Base-by-base conservation (phyloP, 1,140 invertebrate genomes). In the Maniola jurtina region DNA sequence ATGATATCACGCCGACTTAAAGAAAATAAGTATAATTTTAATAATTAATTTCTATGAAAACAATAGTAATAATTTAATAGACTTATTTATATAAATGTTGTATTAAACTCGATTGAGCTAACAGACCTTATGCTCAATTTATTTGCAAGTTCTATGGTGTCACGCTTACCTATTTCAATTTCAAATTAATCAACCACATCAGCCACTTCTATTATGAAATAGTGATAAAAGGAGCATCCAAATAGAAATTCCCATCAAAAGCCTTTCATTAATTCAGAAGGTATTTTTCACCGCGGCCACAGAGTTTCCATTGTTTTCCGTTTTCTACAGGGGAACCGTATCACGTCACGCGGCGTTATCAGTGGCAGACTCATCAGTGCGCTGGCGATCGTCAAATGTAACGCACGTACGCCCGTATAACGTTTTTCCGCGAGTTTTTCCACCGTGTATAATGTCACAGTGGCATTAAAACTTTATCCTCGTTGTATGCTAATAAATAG, bases 251-350 rank as follows among this genome's bases (percentile, higher is more conserved):
- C 42, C 5, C 42, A 45, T 45, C 42, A n/a, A 45, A 11, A 45
- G 13, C 42, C 10, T 45, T 45, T 45, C 42, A 45, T 6, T 45
- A 45, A 45, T 58, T 59, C 34, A 59, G 11, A 61, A 34, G 50
- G 62, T 35, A 67, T 25, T 57, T 64, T 57, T 16, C 33, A 56
- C 25, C 14, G 16, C 15, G 42, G 13, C 13, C 42, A n/a, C 42
- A 34, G 16, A 69, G 66, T 86, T 86, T 86, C 71, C 80, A 86
- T 84, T 89, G 81, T 87, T 88, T 89, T 85, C 73, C 79, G 82
- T 84, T 84, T 86, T 81, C 81, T 77, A 58, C 71, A 35, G 64
- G 66, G 70, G 45, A 56, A 64, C 64, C 61, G 65, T 77, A 74
- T 71, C 76, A 79, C 76, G 72, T 80, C 76, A 72, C 67, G 72